phyloP scores from a whole-genome alignment of 92 coral and sea anemone species.

The Zoanthus solanderi region DNA sequence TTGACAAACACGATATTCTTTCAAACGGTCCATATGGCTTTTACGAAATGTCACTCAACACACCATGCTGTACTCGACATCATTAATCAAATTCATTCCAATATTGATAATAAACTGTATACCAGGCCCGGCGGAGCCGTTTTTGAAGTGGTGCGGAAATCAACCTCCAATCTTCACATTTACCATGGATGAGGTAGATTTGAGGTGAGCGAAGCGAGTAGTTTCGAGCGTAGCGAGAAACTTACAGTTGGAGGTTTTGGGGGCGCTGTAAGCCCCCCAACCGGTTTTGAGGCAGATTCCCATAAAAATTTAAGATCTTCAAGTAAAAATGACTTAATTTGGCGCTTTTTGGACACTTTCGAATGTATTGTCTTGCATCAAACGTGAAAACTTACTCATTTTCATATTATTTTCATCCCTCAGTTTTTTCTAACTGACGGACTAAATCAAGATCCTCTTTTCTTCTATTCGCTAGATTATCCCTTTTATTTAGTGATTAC shows the following conservation, averaged over 20 bases:
- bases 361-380: conserved; percentile 3
- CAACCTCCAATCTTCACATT: neutral
- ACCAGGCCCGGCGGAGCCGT: neutral
- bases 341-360: conserved; percentile 3
- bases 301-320: neutral
- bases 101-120: no score
- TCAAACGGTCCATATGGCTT: no score
- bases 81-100: no score
- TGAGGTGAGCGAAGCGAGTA: neutral
- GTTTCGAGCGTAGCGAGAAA: neutral
- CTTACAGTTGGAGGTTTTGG: neutral
- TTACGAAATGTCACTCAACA: no score
- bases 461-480: conserved; percentile 3
- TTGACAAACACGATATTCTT: no score
- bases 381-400: neutral
- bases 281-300: neutral
- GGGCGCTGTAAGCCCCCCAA: conserved; percentile 1
- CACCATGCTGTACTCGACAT: no score
- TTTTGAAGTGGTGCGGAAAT: neutral
- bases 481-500: neutral
- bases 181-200: neutral
- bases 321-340: neutral
- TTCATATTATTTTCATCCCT: conserved; percentile 2
- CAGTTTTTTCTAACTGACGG: conserved; percentile 1
- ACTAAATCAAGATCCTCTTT: conserved; percentile 3